Base-by-base conservation (phyloP, 2,888 invertebrate genomes). In the Timema cristinae region DNA sequence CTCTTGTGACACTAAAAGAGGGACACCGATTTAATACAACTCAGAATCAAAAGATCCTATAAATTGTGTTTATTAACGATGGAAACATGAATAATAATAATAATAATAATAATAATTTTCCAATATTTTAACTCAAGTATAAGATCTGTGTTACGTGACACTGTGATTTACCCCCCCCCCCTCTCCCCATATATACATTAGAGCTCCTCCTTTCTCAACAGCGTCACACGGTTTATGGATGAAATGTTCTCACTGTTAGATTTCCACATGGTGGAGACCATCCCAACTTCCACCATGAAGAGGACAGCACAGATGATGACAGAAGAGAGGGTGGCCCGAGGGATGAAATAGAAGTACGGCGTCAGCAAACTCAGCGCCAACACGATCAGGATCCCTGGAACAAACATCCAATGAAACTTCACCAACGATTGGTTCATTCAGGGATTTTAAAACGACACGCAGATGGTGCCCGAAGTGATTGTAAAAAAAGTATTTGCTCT, bases 261-360 rank as follows among this genome's bases (percentile, higher is more conserved):
- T 76, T 81, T 84, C 91, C 91, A 92, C 11, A 91, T 84, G 50
- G 85, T 85, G 76, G 84, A 84, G 47, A 90, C 77, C 68, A 89
- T 87, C 47, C 82, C 82, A 7, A 88, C 77, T 77, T 91, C 91
- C 6, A 92, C 85, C 91, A 92, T 91, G 77, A 90, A 89, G 68
- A 92, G 82, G 0, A 92, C 91, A 5, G 93, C 93, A 76, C 90
- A 90, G 68, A 92, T 89, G 77, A 93, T 92, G 67, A 94, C 91
- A 0, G 91, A 89, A 2, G 75, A 70, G 6, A 75, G 71, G 6
- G 74, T 74, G 10, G 75, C 73, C n/a, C 71, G 61, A 5, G 75
- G 75, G 56, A 75, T 75, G 67, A 71, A 75, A 67, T 74, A 75
- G 71, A 75, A 75, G 61, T 73, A 73, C n/a, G 75, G 75, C 7